Evolutionary conservation across 2,797 vertebrate species (phyloP).

Genomic region (Lepilemur ruficaudatus): DNA sequence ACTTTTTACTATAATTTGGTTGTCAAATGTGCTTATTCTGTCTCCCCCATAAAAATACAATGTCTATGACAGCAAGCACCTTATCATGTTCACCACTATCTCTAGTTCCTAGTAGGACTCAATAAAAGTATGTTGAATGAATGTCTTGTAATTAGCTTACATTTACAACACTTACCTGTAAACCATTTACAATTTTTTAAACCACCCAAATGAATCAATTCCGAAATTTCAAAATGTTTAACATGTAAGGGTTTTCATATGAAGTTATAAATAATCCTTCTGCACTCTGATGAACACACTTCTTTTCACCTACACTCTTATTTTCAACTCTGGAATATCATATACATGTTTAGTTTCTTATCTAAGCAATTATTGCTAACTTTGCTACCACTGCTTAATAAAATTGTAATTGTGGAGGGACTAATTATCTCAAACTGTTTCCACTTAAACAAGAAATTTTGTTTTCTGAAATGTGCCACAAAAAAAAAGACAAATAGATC

Average conservation of each 20-base stretch:
- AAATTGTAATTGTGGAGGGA: not conserved
- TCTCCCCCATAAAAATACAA: not conserved
- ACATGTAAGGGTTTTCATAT: not conserved
- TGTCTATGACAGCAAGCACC: not conserved
- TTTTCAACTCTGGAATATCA: not conserved
- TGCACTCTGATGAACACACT: not conserved
- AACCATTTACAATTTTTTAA: not conserved
- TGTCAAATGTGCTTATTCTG: not conserved
- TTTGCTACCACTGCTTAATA: not conserved
- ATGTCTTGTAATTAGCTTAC: not conserved
- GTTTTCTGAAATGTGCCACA: not conserved
- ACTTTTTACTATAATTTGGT: not conserved
- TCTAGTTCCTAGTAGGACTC: not conserved
- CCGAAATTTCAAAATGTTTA: not conserved
- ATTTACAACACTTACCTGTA: not conserved
- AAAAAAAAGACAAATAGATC: not conserved
- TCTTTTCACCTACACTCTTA: not conserved
- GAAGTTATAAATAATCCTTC: not conserved
- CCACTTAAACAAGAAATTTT: not conserved
- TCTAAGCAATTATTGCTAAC: not conserved
- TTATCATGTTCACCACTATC: not conserved
- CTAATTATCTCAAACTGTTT: slow-evolving; percentile 10
- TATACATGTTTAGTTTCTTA: not conserved
- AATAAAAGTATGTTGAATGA: not conserved
- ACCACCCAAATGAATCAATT: not conserved